phyloP scores from a whole-genome alignment of 2,888 invertebrate species.

The Microctonus aethiopoides region DNA sequence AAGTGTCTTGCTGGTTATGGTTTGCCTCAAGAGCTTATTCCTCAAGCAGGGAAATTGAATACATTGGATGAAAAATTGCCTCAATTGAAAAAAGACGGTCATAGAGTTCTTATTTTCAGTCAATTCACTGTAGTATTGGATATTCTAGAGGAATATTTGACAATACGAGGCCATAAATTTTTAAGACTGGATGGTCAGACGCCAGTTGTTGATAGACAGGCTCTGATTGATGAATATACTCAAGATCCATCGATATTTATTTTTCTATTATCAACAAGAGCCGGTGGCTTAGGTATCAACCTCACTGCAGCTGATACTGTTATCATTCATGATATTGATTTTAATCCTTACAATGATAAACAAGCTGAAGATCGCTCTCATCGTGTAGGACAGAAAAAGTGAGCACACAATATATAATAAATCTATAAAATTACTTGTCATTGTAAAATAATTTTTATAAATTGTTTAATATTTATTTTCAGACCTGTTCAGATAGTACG shows the following conservation, averaged over 20 bases:
- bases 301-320: constrained; percentile 95
- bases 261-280: constrained; percentile 91
- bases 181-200: constrained; percentile 91
- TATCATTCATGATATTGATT: constrained; percentile 96
- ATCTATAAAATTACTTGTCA: constrained; percentile 6
- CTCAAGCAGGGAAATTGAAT: constrained; percentile 88
- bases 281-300: constrained; percentile 96
- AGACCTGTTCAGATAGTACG: constrained; percentile 89
- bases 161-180: constrained; percentile 78
- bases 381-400: constrained; percentile 73
- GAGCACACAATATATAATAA: constrained; percentile 29
- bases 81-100: constrained; percentile 77
- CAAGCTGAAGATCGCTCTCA: constrained; percentile 93
- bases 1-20: constrained; percentile 73
- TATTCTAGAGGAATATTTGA: constrained; percentile 88
- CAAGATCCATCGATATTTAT: constrained; percentile 83
- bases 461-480: constrained; percentile 41
- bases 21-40: constrained; percentile 77
- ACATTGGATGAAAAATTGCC: constrained; percentile 84
- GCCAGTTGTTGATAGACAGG: constrained; percentile 86
- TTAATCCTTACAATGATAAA: constrained; percentile 98
- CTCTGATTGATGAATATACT: constrained; percentile 90
- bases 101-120: constrained; percentile 92
- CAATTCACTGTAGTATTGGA: constrained; percentile 97
- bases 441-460: neutral